Evolutionary conservation across 2,113 vertebrate species (phyloP).

Genomic region (Argyrosomus japonicus): DNA sequence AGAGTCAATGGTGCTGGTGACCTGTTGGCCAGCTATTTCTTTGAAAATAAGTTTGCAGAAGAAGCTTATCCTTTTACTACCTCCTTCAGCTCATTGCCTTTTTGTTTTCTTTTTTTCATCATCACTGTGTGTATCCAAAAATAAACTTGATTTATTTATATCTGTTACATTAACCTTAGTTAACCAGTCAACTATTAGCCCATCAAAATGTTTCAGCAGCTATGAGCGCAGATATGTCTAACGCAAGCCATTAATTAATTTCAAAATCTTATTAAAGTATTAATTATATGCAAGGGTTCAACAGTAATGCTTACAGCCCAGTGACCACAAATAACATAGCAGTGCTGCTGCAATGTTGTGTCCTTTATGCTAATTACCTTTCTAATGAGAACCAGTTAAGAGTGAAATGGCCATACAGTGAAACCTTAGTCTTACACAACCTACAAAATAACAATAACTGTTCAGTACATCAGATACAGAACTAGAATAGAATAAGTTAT

Average conservation of each 20-base stretch:
- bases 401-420: neutral
- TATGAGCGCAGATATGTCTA: neutral
- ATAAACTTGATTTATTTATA: neutral
- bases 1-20: neutral
- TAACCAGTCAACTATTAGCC: neutral
- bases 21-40: too few species aligned
- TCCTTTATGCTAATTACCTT: conserved; percentile 25
- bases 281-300: conserved; percentile 7
- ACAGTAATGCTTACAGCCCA: conserved; percentile 8
- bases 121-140: neutral
- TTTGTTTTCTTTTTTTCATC: too few species aligned
- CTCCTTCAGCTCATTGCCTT: neutral
- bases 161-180: neutral
- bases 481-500: neutral
- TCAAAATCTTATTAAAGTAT: neutral
- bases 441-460: neutral
- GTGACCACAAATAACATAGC: neutral
- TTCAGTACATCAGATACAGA: neutral
- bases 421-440: neutral
- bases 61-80: neutral
- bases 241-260: neutral
- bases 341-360: neutral
- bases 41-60: neutral
- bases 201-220: neutral
- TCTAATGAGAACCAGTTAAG: conserved; percentile 8